Conservation (phyloP, 2,113 vertebrate genomes). For the Gavia stellata region DNA sequence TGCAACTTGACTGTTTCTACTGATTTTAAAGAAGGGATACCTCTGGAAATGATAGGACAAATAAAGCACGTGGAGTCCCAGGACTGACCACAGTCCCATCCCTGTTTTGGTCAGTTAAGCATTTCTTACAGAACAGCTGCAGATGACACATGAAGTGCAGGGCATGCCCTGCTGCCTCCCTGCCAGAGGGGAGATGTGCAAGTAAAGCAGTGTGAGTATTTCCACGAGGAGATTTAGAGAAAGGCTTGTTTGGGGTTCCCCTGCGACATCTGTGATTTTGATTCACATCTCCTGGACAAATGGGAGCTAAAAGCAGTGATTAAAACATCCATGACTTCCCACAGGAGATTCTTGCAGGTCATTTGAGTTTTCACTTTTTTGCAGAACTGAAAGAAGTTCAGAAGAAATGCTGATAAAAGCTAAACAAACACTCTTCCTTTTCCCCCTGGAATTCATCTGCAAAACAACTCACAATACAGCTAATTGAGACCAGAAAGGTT, state of each 20-base stretch:
- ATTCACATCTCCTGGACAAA: neutral
- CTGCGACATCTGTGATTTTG: neutral
- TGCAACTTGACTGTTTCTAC: neutral
- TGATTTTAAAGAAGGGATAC: neutral
- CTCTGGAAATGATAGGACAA: neutral
- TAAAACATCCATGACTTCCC: neutral
- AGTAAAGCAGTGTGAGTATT: neutral
- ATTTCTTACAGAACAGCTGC: neutral
- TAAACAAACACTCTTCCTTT: neutral
- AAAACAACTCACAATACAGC: neutral
- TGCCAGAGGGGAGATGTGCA: neutral
- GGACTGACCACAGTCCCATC: neutral
- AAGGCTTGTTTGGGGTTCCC: neutral
- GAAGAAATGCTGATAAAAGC: neutral
- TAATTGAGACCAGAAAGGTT: neutral
- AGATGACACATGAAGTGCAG: neutral
- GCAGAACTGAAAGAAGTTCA: neutral
- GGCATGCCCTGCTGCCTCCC: neutral
- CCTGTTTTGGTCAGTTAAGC: neutral
- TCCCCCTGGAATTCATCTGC: neutral
- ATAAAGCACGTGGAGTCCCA: neutral
- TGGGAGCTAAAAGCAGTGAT: neutral
- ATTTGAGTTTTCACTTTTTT: neutral
- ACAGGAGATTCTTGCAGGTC: neutral
- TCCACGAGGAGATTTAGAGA: neutral